These are phyloP conservation scores for Adelognathus sp. DNA, from an alignment of 2,888 invertebrate species.

Conservation along the genomic window DNA sequence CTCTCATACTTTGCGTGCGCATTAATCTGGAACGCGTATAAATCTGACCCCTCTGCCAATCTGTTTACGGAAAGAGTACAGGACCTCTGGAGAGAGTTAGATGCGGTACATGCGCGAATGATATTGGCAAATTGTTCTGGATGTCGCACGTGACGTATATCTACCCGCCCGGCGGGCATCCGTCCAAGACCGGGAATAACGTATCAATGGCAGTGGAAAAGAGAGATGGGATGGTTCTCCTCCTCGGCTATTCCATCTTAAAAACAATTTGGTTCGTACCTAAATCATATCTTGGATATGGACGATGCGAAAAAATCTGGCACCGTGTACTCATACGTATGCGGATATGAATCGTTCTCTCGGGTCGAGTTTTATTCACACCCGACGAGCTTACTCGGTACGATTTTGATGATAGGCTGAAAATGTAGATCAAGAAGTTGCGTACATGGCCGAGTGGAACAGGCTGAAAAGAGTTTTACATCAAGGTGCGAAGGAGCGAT, in stretches of 20 bases:
- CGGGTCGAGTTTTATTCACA: neutral
- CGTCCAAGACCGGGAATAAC: conserved; percentile 68
- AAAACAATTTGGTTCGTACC: conserved; percentile 67
- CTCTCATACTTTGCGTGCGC: neutral
- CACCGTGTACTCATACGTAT: conserved; percentile 5
- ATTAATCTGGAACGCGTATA: conserved; percentile 28
- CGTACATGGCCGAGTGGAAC: too few species aligned
- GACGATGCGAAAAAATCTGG: conserved; percentile 37
- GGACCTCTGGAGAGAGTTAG: neutral
- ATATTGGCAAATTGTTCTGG: conserved; percentile 69
- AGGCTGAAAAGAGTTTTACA: too few species aligned
- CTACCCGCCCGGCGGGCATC: conserved; percentile 62
- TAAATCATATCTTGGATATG: conserved; percentile 60
- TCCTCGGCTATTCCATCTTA: conserved; percentile 62
- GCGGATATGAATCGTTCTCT: conserved; percentile 23
- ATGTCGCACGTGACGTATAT: conserved; percentile 55
- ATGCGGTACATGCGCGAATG: conserved; percentile 50
- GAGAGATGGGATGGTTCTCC: neutral
- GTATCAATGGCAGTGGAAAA: conserved; percentile 59
- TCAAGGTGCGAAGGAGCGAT: too few species aligned
- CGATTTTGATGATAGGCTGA: too few species aligned
- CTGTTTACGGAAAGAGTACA: neutral
- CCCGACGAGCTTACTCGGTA: neutral
- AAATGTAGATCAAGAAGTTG: too few species aligned
- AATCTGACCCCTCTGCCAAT: neutral